phyloP scores from a whole-genome alignment of 2,113 vertebrate genomes.

The Tetraodon nigroviridis region DNA sequence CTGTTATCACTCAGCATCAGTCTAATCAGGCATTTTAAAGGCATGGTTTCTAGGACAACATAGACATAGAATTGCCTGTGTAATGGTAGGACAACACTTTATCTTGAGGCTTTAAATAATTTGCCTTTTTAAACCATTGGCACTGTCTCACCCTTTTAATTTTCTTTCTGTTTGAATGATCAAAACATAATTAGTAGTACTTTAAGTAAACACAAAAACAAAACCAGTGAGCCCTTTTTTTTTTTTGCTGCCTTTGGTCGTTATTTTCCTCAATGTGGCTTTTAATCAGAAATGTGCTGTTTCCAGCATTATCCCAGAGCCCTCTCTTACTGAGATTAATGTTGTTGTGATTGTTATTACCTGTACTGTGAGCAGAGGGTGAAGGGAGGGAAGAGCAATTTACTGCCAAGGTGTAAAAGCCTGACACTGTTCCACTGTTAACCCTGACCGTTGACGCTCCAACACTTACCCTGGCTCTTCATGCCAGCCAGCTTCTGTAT shows the following conservation, averaged over 20 bases:
- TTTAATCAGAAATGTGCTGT: constrained; percentile 40
- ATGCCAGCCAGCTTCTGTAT: not conserved
- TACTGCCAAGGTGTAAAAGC: not conserved
- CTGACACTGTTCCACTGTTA: constrained; percentile 6
- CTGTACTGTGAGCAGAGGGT: not conserved
- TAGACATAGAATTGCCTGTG: no score
- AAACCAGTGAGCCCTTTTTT: constrained; percentile 12
- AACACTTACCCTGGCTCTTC: constrained; percentile 2
- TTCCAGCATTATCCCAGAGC: constrained; percentile 28
- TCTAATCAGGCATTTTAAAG: no score
- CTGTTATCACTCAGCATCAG: no score
- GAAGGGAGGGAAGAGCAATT: not conserved
- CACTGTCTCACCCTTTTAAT: not conserved
- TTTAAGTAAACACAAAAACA: constrained; percentile 15
- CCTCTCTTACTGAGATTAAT: constrained; percentile 45
- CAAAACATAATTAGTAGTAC: constrained; percentile 1
- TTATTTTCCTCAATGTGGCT: constrained; percentile 13
- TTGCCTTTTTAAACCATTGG: not conserved
- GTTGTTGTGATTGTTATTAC: constrained; percentile 35
- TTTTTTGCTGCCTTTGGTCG: constrained; percentile 12
- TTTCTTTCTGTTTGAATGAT: constrained; percentile 1
- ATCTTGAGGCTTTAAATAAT: not conserved
- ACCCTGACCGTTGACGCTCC: not conserved
- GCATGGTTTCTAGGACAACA: no score
- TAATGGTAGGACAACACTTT: not conserved